phyloP scores from a whole-genome alignment of 2,797 vertebrate genomes.

The Pyrocephalus nanus region DNA sequence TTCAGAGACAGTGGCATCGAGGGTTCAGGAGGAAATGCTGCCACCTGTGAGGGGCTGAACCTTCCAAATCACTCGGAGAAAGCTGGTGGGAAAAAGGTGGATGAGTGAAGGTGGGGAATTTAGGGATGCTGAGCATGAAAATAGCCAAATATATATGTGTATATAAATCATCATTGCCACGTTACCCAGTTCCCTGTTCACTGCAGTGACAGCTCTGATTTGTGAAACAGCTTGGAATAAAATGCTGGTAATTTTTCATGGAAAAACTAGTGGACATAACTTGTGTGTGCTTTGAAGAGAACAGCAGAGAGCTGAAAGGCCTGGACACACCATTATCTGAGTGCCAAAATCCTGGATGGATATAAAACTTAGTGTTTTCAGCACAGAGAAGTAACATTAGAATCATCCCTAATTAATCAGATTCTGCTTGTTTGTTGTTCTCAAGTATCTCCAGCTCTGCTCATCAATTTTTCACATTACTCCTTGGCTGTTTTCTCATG shows the following conservation, averaged over 20 bases:
- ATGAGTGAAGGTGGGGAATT: not conserved
- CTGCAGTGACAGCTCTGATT: not conserved
- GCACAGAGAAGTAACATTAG: not conserved
- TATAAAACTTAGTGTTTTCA: not conserved
- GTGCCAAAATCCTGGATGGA: not conserved
- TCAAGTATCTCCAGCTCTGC: not conserved
- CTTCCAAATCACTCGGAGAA: not conserved
- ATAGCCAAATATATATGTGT: rapidly evolving
- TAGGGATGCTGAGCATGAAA: not conserved
- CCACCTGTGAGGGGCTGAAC: not conserved
- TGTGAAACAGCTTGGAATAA: not conserved
- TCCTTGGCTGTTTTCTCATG: not conserved
- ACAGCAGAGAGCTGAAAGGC: not conserved
- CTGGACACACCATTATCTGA: not conserved
- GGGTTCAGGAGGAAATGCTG: not conserved
- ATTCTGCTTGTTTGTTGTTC: slow-evolving; percentile 22
- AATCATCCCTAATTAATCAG: not conserved
- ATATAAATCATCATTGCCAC: not conserved
- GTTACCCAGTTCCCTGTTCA: not conserved
- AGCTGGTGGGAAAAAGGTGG: not conserved
- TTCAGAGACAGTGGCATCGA: not conserved
- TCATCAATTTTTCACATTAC: slow-evolving; percentile 36
- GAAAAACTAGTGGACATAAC: not conserved
- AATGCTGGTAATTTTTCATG: not conserved
- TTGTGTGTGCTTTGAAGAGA: not conserved